These are phyloP conservation scores for Lamellibrachia luymesi DNA, from an alignment of 1,140 invertebrate genomes.

Conservation along the genomic window DNA sequence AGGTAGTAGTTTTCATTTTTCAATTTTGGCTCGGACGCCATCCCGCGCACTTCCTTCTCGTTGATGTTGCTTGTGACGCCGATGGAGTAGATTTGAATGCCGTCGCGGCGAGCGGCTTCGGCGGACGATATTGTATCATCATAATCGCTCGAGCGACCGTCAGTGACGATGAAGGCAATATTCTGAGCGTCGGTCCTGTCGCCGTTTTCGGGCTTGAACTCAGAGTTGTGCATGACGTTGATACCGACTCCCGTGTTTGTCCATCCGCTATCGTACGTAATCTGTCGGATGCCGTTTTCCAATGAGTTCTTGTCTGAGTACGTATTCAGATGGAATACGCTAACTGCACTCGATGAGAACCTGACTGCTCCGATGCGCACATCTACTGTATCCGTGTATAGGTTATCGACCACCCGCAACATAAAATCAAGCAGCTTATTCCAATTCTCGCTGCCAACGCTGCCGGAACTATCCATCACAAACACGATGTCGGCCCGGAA, in stretches of 20 bases:
- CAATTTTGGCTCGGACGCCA: conserved; percentile 9
- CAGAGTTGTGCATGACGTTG: conserved; percentile 62
- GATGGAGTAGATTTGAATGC: conserved; percentile 9
- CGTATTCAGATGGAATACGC: conserved; percentile 13
- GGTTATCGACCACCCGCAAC: not conserved
- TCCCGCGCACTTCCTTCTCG: not conserved
- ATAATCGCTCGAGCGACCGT: not conserved
- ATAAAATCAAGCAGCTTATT: conserved; percentile 24
- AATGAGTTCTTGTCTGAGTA: conserved; percentile 18
- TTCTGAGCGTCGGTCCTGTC: conserved; percentile 10
- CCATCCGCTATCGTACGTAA: not conserved
- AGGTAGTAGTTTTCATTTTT: conserved; percentile 7
- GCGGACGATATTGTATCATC: not conserved
- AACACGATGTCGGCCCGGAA: conserved; percentile 23
- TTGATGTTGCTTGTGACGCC: conserved; percentile 19
- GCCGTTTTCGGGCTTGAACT: conserved; percentile 55
- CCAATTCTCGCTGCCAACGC: conserved; percentile 30
- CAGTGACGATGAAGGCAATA: conserved; percentile 15
- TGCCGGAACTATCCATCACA: conserved; percentile 25
- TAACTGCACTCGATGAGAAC: conserved; percentile 12
- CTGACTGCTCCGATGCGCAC: conserved; percentile 9
- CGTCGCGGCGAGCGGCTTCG: conserved; percentile 11
- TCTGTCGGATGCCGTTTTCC: conserved; percentile 4
- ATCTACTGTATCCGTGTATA: not conserved
- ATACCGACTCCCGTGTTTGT: conserved; percentile 24